phyloP scores from a whole-genome alignment of 2,888 invertebrate genomes.

The Hartigia nigra region DNA sequence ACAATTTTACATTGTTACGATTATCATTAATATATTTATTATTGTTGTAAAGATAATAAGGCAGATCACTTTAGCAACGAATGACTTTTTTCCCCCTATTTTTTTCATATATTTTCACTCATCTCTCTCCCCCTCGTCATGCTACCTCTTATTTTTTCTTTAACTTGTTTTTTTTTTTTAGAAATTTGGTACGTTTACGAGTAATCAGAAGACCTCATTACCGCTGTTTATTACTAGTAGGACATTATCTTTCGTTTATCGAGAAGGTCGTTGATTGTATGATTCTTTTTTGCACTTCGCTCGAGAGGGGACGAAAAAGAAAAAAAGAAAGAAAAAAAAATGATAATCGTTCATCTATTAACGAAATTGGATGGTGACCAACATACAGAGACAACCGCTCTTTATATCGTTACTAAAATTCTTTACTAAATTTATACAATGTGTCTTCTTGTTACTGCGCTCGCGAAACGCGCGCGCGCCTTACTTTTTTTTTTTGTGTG shows the following conservation, averaged over 20 bases:
- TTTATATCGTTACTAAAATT: conserved; percentile 11
- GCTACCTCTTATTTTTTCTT: background rate
- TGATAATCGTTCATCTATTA: background rate
- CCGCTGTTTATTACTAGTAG: background rate
- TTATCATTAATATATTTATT: background rate
- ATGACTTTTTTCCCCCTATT: background rate
- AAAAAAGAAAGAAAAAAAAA: background rate
- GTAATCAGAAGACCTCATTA: background rate
- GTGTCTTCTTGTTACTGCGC: conserved; percentile 17
- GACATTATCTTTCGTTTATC: background rate
- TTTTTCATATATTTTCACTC: background rate
- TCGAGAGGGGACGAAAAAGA: background rate
- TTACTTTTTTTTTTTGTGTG: background rate
- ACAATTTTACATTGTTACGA: background rate
- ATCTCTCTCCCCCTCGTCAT: background rate
- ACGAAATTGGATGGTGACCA: conserved; percentile 5
- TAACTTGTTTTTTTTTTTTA: background rate
- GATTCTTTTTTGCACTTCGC: background rate
- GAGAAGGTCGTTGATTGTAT: background rate
- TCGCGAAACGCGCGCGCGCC: background rate
- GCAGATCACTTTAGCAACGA: background rate
- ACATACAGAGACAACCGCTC: background rate
- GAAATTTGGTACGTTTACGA: background rate
- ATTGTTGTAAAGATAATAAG: background rate
- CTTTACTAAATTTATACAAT: conserved; percentile 42